These are phyloP conservation scores for Limnodromus scolopaceus DNA, from an alignment of 2,797 vertebrate species.

Conservation along the genomic window DNA sequence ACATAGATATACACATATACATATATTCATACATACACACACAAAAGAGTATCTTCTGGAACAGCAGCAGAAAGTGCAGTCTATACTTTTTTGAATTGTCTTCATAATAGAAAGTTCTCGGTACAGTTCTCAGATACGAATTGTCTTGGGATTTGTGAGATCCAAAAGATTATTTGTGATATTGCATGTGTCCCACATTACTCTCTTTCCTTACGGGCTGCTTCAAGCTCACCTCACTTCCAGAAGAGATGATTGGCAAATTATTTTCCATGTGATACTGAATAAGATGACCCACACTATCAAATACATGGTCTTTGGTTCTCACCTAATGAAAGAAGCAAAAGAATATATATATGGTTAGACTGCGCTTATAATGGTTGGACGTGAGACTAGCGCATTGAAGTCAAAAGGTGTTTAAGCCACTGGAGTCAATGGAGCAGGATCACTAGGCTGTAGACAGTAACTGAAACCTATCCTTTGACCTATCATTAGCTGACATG, in stretches of 20 bases:
- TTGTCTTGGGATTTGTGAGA: not conserved
- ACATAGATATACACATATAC: conserved; percentile 69
- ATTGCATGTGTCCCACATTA: conserved; percentile 45
- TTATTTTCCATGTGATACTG: conserved; percentile 92
- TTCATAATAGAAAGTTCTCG: conserved; percentile 2
- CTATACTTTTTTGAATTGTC: conserved; percentile 42
- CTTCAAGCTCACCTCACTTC: conserved; percentile 90
- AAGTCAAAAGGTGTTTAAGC: not conserved
- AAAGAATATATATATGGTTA: conserved; percentile 7
- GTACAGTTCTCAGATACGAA: conserved; percentile 4
- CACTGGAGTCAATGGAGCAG: not conserved
- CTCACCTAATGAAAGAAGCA: conserved; percentile 83
- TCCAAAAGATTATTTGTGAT: conserved; percentile 65
- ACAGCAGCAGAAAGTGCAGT: conserved; percentile 61
- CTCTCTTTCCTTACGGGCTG: conserved; percentile 83
- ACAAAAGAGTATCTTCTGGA: conserved; percentile 45
- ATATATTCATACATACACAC: conserved; percentile 59
- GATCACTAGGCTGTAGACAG: not conserved
- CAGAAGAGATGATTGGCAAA: conserved; percentile 90
- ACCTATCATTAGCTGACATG: not conserved
- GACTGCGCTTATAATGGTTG: not conserved
- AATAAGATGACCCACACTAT: conserved; percentile 90
- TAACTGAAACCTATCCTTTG: not conserved
- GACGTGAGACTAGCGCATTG: not conserved
- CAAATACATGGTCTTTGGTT: conserved; percentile 90